These are phyloP conservation scores for Mobula hypostoma DNA, from an alignment of 2,113 vertebrate genomes.

Conservation along the genomic window DNA sequence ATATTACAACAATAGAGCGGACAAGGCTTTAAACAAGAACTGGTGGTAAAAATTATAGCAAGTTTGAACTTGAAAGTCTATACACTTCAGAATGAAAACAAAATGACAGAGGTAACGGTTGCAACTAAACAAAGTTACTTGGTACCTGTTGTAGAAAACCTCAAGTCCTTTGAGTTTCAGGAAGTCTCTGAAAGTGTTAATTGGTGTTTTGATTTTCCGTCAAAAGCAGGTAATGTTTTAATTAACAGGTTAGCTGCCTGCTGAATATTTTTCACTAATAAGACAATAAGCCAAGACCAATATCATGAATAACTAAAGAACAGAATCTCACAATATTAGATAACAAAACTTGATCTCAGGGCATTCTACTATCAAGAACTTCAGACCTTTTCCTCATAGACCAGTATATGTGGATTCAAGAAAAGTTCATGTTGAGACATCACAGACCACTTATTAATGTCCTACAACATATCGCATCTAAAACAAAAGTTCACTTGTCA, in stretches of 20 bases:
- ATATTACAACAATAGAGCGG: not conserved
- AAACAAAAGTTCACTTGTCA: not conserved
- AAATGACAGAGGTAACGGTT: not conserved
- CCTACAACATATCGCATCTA: not conserved
- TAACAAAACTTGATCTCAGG: conserved; percentile 9
- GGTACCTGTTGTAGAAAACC: not conserved
- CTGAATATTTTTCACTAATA: not conserved
- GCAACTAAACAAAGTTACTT: not conserved
- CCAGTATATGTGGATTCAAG: not conserved
- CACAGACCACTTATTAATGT: not conserved
- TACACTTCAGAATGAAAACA: not conserved
- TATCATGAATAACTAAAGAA: not conserved
- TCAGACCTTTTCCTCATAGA: not conserved
- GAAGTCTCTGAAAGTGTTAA: not conserved
- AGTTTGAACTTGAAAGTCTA: not conserved
- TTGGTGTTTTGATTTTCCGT: not conserved
- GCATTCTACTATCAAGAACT: not conserved
- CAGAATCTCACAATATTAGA: not conserved
- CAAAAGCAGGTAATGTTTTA: not conserved
- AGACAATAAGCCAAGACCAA: not conserved
- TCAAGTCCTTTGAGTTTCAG: not conserved
- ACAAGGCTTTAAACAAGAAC: not conserved
- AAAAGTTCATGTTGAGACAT: not conserved
- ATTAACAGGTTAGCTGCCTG: not conserved
- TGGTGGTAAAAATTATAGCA: not conserved